Base-by-base conservation (phyloP, 2,888 invertebrate genomes). In the Chymomyza amoena region DNA sequence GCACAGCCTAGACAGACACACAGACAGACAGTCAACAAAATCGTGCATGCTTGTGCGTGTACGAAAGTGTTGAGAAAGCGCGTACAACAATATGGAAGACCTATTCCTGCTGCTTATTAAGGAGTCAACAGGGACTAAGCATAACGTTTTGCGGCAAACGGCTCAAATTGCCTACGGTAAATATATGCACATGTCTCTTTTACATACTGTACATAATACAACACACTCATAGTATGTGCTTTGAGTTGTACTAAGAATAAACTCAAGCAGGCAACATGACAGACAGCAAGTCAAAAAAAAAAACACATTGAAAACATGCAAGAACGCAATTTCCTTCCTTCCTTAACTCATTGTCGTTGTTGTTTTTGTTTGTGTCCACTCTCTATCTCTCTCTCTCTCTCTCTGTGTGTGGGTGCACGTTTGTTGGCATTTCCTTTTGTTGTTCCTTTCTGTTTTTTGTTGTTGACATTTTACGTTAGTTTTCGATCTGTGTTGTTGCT, bases 131-230 rank as follows among this genome's bases (percentile, higher is more conserved):
- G 95, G 95, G 84, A 94, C 95, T 36, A 98, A 97, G 92, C 90
- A 91, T 75, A 93, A 94, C 69, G 93, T 94, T 79, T 92, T 98
- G 81, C 95, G 95, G 89, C 96, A 96, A 92, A 94, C 96, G 81
- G 96, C 97, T 88, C 96, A 97, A 92, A 96, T 96, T 92, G 97
- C 97, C 80, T 94, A 96, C 91, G 97, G 97, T 97, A 93, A 93
- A 91, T 88, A 57, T 28, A 57, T 57, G 7, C 15, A 57, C 28
- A 57, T 20, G 15, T 25, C 7, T 9, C 25, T 25, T 25, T n/a
- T n/a, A n/a, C n/a, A n/a, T n/a, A n/a, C n/a, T 25, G 25, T 25
- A 25, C 25, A 25, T 25, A 25, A 4, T 25, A 51, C 70, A 51
- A 45, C 13, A 45, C 39, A 13, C 13, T 13, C 39, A 45, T 13